Evolutionary conservation across 2,888 invertebrate species (phyloP), one percentile per base, ranked within the genome.

Genomic region (Acleris sparsana): DNA sequence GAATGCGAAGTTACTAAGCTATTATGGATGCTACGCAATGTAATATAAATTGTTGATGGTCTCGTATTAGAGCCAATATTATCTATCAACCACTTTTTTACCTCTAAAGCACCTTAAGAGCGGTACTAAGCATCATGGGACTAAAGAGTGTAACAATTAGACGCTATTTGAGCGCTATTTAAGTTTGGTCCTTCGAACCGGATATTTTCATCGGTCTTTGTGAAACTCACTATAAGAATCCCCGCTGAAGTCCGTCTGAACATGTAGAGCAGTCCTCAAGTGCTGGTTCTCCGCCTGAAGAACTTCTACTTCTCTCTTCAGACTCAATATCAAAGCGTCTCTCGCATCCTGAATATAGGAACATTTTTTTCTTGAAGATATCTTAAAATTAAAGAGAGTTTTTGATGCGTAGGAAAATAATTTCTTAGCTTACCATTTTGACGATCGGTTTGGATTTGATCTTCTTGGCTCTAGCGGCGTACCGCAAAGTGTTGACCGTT

Each of bases 391-490:
- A n/a, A 0, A 44, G 6, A n/a, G 5, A 5, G 5, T 44, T 44
- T 16, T 44, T 44, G 44, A 16, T 44, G 13, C 11, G 11, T 39
- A 13, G 2, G 6, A 1, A 16, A n/a, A 6, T 44, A 6, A 18
- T 7, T 11, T 39, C 2, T n/a, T n/a, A n/a, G n/a, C 93, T 93
- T 88, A 97, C 97, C 97, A 99, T 98, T 86, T 98, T 96, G 29
- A 99, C 96, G 18, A 98, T 95, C 0, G 99, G 99, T 81, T 98
- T 98, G 0, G 97, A 97, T 75, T 96, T 95, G 71, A 99, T 99
- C 82, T 96, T 96, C 91, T 98, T 98, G 0, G 98, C 98, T 73
- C 98, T 92, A 0, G 97, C 96, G 0, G 98, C 98, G 89, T 99
- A 99, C 20, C 99, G 94, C 18, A 99, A 93, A 0, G 99, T 99